These are phyloP conservation scores for Scaptomyza parva DNA, from an alignment of 2,888 invertebrate species.

Conservation along the genomic window DNA sequence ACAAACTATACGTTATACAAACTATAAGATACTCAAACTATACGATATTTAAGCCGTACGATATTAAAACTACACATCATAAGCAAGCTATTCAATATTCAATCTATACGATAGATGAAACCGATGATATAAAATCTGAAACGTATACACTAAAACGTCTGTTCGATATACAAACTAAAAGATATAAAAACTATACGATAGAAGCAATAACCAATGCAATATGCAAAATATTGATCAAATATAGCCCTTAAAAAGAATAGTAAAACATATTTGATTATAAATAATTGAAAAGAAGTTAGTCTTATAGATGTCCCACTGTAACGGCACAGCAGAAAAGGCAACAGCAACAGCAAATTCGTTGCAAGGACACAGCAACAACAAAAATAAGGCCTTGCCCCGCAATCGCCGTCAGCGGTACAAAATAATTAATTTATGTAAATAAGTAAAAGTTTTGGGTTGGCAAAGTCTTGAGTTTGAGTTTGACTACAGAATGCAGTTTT, in stretches of 20 bases:
- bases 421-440: slow-evolving; percentile 67
- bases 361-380: slow-evolving; percentile 36
- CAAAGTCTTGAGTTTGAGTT: slow-evolving; percentile 32
- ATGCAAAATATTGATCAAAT: background rate
- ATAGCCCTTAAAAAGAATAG: too few relatives aligned
- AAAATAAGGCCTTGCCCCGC: slow-evolving; percentile 2
- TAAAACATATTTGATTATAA: too few relatives aligned
- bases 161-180: too few relatives aligned
- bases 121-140: too few relatives aligned
- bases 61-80: too few relatives aligned
- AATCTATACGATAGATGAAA: too few relatives aligned
- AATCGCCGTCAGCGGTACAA: slow-evolving; percentile 31
- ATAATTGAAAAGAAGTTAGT: background rate
- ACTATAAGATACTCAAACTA: too few relatives aligned
- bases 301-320: background rate
- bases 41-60: too few relatives aligned
- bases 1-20: too few relatives aligned
- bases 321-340: too few relatives aligned
- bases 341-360: slow-evolving; percentile 16
- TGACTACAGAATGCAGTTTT: slow-evolving; percentile 8
- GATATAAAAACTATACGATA: slow-evolving; percentile 4
- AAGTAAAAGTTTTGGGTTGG: slow-evolving; percentile 26
- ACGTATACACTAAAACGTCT: too few relatives aligned
- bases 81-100: too few relatives aligned
- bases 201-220: background rate